Evolutionary conservation across 2,888 invertebrate genomes (phyloP), one percentile per base, ranked within the genome.

Genomic region (Chaitophorus viminalis): DNA sequence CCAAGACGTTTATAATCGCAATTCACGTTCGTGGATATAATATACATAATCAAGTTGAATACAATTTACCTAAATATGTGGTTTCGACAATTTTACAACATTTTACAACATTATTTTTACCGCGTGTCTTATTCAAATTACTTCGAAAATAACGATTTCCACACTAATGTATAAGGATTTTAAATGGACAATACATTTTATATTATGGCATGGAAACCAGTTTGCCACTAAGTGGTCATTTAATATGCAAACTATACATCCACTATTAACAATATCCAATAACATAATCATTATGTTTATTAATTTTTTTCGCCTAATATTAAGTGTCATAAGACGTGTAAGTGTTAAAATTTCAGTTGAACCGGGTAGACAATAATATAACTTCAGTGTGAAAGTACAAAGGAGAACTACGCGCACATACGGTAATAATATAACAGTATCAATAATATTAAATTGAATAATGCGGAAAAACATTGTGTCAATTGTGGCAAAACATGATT

Each of bases 221-320:
- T 83, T 83, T 65, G 39, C 83, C 18, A 17, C 65, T 83, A 74
- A 54, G 74, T 29, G 60, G 74, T 75, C 65, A 75, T 60, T 75
- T 65, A 75, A 65, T 75, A 83, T 75, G 75, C 75, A 65, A 83
- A 75, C 75, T 39, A 65, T 39, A 65, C 39, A 65, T 83, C 60
- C 75, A 39, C 29, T 60, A 31, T 60, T 65, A 65, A 83, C 75
- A 75, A 65, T 75, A 75, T 83, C 74, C 83, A 29, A 75, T 75
- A 75, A 83, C 83, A 83, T 83, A 31, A 75, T 75, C 65, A 75
- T 83, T 75, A 29, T 65, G 75, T 75, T 75, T 31, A 39, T 65
- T 25, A 9, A 36, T 60, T 54, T 54, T 76, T 68, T 76, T 76
- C 17, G 39, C 25, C 1, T 65, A n/a, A 65, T 83, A 83, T 60